Conservation (phyloP, 2,888 invertebrate genomes). For the Diabrotica balteata region DNA sequence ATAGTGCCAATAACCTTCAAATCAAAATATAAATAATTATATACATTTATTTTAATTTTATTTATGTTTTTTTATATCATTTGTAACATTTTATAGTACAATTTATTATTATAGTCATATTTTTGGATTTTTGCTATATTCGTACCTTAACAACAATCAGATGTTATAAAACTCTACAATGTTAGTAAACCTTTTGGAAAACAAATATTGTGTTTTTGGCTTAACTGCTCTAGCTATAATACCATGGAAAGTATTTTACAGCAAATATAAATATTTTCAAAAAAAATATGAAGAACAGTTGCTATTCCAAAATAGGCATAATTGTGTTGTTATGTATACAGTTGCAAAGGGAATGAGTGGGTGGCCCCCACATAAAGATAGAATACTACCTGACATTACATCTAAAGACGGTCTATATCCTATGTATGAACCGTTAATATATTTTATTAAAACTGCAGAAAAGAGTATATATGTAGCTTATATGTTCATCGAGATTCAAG, state of each 20-base stretch:
- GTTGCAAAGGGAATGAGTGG: conserved; percentile 43
- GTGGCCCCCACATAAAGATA: conserved; percentile 41
- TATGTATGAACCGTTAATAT: conserved; percentile 48
- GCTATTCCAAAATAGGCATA: conserved; percentile 48
- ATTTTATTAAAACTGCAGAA: conserved; percentile 50
- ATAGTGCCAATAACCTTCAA: too few species aligned
- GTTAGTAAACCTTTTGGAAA: background rate
- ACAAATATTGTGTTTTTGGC: background rate
- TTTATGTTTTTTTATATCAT: too few species aligned
- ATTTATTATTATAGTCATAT: too few species aligned
- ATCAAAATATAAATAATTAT: too few species aligned
- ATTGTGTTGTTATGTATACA: conserved; percentile 51
- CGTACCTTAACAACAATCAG: too few species aligned
- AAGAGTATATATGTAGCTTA: conserved; percentile 48
- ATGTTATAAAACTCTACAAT: too few species aligned
- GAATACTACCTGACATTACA: conserved; percentile 26
- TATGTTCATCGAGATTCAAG: conserved; percentile 47
- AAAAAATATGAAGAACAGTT: conserved; percentile 39
- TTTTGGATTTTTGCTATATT: too few species aligned
- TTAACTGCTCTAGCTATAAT: conserved; percentile 30
- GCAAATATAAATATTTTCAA: conserved; percentile 39
- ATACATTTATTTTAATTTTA: too few species aligned
- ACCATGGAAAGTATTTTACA: conserved; percentile 45
- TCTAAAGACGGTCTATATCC: conserved; percentile 37
- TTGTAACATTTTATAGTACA: too few species aligned